Conservation (phyloP, 2,888 invertebrate genomes). For the Euzetes globulus region DNA sequence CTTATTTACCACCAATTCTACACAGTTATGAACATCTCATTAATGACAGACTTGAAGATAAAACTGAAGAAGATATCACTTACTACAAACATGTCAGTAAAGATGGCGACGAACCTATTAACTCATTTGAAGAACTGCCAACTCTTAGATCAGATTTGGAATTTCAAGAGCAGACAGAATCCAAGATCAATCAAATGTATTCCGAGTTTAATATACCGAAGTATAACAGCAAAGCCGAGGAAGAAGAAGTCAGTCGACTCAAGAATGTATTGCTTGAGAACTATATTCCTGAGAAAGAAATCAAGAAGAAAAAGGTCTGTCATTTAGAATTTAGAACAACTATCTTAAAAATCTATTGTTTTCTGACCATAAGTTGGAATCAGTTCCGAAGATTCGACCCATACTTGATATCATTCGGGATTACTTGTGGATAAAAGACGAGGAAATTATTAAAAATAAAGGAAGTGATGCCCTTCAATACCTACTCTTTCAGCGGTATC, state of each 20-base stretch:
- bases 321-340: background rate
- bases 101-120: background rate
- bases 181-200: background rate
- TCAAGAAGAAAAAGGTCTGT: background rate
- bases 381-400: background rate
- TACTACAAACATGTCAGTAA: background rate
- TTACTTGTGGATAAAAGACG: conserved; percentile 51
- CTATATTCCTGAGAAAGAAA: background rate
- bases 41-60: background rate
- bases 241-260: background rate
- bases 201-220: background rate
- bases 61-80: background rate
- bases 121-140: background rate
- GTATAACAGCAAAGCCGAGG: background rate
- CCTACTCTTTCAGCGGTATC: conserved; percentile 81
- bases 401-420: background rate
- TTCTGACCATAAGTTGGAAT: too few relatives aligned
- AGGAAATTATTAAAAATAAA: conserved; percentile 64
- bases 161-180: background rate
- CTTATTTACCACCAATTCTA: conserved; percentile 31
- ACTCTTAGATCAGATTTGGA: background rate
- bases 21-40: conserved; percentile 1
- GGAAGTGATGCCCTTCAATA: conserved; percentile 91
- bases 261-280: background rate
- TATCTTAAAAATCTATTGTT: too few relatives aligned